A percentile compares a stretch with the other conserved stretches of the same genome.
phyloP scores from a whole-genome alignment of 1,140 invertebrate genomes.

The Holotrichia oblita region DNA sequence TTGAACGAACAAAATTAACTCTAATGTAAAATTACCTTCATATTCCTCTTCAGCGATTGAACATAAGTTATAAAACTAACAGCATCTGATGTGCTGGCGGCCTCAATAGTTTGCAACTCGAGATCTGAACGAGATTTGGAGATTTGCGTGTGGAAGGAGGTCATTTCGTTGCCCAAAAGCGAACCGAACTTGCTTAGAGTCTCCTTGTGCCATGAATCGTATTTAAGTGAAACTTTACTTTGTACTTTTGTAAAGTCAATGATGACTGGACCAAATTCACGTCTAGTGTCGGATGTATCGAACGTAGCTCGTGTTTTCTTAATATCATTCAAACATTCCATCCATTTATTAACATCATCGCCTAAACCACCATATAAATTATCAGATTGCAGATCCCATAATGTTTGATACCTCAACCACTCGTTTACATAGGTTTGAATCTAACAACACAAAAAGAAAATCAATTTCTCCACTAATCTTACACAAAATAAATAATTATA shows the following conservation, averaged over 20 bases:
- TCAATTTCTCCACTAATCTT: no score
- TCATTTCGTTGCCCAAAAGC: slow-evolving; percentile 94
- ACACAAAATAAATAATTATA: no score
- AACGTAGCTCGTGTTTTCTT: slow-evolving; percentile 97
- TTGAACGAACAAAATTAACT: background rate
- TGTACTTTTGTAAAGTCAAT: slow-evolving; percentile 99
- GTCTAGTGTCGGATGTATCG: slow-evolving; percentile 96
- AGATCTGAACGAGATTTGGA: slow-evolving; percentile 94
- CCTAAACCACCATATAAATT: slow-evolving; percentile 92
- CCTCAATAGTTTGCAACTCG: slow-evolving; percentile 97
- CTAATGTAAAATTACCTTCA: slow-evolving; percentile 65
- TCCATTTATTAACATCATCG: slow-evolving; percentile 95
- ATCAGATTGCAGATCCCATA: slow-evolving; percentile 99
- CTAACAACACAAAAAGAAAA: slow-evolving; percentile 55
- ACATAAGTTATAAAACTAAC: slow-evolving; percentile 99
- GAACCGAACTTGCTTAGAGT: slow-evolving; percentile 96
- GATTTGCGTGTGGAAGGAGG: slow-evolving; percentile 89
- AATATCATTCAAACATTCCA: slow-evolving; percentile 97
- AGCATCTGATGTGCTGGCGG: slow-evolving; percentile 97
- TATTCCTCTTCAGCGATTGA: slow-evolving; percentile 95
- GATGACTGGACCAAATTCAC: slow-evolving; percentile 96
- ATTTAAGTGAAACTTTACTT: slow-evolving; percentile 98
- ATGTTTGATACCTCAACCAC: slow-evolving; percentile 95
- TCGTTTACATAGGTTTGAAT: slow-evolving; percentile 91
- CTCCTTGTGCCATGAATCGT: slow-evolving; percentile 99